Conservation (phyloP, 1,140 invertebrate genomes). For the Ladona fulva region DNA sequence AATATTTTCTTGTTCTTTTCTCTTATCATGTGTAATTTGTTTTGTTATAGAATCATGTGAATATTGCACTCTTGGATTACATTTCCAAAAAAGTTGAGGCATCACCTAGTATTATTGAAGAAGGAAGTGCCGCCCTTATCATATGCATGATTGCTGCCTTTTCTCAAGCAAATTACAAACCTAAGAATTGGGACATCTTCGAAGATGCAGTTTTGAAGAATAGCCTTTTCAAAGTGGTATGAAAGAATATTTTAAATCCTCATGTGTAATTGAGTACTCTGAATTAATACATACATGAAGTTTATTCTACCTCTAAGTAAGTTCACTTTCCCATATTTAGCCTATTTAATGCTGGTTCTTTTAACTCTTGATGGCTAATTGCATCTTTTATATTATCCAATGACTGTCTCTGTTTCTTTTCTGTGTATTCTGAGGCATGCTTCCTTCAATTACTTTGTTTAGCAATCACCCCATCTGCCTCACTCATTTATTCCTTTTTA, state of each 20-base stretch:
- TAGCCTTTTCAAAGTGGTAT: background rate
- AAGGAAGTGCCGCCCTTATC: constrained; percentile 29
- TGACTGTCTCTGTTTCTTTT: no score
- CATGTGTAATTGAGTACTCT: background rate
- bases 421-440: no score
- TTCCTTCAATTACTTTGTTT: no score
- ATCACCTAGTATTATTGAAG: constrained; percentile 28
- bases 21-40: constrained; percentile 22
- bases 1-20: background rate
- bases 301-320: no score
- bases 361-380: no score
- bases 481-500: no score
- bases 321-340: no score
- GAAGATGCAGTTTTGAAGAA: constrained; percentile 22
- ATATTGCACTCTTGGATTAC: constrained; percentile 45
- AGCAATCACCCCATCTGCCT: no score
- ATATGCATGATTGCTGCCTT: constrained; percentile 42
- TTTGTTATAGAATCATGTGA: constrained; percentile 40
- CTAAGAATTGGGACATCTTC: constrained; percentile 43
- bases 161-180: constrained; percentile 47
- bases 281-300: constrained; percentile 27
- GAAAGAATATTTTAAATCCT: background rate
- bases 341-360: no score
- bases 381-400: no score
- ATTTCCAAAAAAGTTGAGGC: constrained; percentile 37